phyloP scores from a whole-genome alignment of 1,140 invertebrate species.

The Sitodiplosis mosellana region DNA sequence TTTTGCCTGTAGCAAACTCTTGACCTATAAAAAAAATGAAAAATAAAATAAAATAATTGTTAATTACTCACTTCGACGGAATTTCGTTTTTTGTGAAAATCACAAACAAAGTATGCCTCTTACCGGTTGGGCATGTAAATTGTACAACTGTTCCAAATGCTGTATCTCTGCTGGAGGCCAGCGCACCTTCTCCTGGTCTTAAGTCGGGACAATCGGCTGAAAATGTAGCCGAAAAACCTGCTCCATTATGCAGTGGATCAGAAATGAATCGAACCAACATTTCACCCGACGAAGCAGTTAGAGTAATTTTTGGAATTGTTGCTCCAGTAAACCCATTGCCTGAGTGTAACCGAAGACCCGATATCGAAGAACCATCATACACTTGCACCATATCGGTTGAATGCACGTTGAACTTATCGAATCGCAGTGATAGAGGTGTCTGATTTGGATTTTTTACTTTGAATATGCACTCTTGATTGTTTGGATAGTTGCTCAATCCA shows the following conservation, averaged over 20 bases:
- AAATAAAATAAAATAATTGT: too few relatives aligned
- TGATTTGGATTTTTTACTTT: constrained; percentile 67
- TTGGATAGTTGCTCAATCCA: constrained; percentile 65
- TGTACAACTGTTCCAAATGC: constrained; percentile 78
- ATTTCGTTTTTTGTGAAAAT: too few relatives aligned
- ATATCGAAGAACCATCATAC: constrained; percentile 72
- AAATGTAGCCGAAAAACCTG: constrained; percentile 77
- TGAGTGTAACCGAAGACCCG: constrained; percentile 70
- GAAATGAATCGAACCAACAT: constrained; percentile 76
- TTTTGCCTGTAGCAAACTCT: constrained; percentile 82
- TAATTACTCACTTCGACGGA: too few relatives aligned
- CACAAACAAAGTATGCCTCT: too few relatives aligned
- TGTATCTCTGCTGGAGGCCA: constrained; percentile 79
- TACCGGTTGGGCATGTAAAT: constrained; percentile 77
- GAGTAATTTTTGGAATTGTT: constrained; percentile 61
- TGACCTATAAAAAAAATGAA: too few relatives aligned
- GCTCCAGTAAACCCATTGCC: constrained; percentile 71
- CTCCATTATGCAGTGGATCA: constrained; percentile 64
- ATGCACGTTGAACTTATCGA: constrained; percentile 70
- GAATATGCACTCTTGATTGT: constrained; percentile 81
- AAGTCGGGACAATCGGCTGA: constrained; percentile 83
- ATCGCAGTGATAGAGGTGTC: constrained; percentile 71
- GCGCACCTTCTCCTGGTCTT: constrained; percentile 63
- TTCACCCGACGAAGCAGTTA: constrained; percentile 83
- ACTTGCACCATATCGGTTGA: constrained; percentile 75